A percentile compares a stretch with the other conserved stretches of the same genome.
Conservation (phyloP, 2,888 invertebrate genomes). For the Platycheirus rosarum region DNA sequence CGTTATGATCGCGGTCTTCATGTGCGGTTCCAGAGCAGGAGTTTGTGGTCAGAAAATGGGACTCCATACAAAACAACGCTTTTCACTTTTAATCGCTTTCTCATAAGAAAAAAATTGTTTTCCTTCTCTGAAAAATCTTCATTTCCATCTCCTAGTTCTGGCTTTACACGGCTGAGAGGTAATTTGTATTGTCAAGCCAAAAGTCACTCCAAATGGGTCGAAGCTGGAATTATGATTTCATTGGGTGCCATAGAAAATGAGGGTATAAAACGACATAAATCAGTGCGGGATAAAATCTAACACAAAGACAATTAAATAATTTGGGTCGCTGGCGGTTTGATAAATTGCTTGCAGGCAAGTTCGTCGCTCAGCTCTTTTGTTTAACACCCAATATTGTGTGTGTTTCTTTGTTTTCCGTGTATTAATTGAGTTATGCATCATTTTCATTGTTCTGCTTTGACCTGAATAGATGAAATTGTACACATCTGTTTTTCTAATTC, state of each 20-base stretch:
- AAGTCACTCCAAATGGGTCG: constrained; percentile 42
- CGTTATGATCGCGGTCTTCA: constrained; percentile 34
- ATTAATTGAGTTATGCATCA: constrained; percentile 22
- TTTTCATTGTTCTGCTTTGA: constrained; percentile 40
- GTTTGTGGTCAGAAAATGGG: constrained; percentile 60
- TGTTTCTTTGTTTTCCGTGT: not conserved
- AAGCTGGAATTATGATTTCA: constrained; percentile 11
- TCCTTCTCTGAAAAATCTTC: constrained; percentile 24
- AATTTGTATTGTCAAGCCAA: constrained; percentile 3
- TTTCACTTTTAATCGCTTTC: constrained; percentile 60
- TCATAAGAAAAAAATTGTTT: constrained; percentile 21
- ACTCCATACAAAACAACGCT: constrained; percentile 23
- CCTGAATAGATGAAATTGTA: constrained; percentile 22
- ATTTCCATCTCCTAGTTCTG: constrained; percentile 31
- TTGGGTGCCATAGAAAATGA: constrained; percentile 24
- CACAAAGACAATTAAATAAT: constrained; percentile 47
- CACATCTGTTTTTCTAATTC: not conserved
- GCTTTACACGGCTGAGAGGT: no score
- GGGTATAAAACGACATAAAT: constrained; percentile 15
- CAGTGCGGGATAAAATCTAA: constrained; percentile 21
- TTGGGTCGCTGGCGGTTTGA: constrained; percentile 42
- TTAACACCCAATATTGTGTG: not conserved
- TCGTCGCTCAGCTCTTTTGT: constrained; percentile 59
- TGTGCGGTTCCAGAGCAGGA: constrained; percentile 17
- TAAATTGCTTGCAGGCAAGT: constrained; percentile 32